Evolutionary conservation across 37 sponge, comb jelly and placozoan species (phyloP).

Genomic region (Cladorhizidae sp.): DNA sequence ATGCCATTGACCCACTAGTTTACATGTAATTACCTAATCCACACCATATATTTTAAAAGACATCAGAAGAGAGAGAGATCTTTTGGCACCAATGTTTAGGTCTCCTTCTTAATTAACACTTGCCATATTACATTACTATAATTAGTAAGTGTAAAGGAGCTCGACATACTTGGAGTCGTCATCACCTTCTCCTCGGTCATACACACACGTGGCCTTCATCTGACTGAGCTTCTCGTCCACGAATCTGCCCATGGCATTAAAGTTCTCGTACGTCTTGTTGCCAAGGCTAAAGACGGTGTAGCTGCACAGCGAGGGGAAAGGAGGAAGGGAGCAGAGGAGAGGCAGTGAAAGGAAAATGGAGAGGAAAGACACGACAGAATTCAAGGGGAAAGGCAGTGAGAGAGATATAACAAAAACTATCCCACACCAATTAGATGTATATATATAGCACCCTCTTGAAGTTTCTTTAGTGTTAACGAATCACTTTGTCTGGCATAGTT

Average conservation of each 20-base stretch:
- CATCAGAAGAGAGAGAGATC: too few relatives aligned
- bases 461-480: too few relatives aligned
- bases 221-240: slow-evolving; percentile 79
- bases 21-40: too few relatives aligned
- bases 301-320: not conserved
- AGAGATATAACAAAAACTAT: too few relatives aligned
- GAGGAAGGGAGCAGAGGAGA: not conserved
- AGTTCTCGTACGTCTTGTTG: slow-evolving; percentile 99
- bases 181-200: slow-evolving; percentile 88
- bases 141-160: not conserved
- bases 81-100: too few relatives aligned
- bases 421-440: too few relatives aligned
- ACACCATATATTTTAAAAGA: too few relatives aligned
- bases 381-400: slow-evolving; percentile 1
- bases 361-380: not conserved
- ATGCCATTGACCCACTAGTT: too few relatives aligned
- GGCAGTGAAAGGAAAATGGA: not conserved
- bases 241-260: slow-evolving; percentile 84
- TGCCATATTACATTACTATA: too few relatives aligned
- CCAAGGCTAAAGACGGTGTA: slow-evolving; percentile 93
- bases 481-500: too few relatives aligned
- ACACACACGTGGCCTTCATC: slow-evolving; percentile 81
- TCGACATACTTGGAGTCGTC: slow-evolving; percentile 92
- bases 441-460: too few relatives aligned
- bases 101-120: too few relatives aligned